Base-by-base conservation (phyloP, 2,797 vertebrate species). In the Kryptopterus vitreolus region DNA sequence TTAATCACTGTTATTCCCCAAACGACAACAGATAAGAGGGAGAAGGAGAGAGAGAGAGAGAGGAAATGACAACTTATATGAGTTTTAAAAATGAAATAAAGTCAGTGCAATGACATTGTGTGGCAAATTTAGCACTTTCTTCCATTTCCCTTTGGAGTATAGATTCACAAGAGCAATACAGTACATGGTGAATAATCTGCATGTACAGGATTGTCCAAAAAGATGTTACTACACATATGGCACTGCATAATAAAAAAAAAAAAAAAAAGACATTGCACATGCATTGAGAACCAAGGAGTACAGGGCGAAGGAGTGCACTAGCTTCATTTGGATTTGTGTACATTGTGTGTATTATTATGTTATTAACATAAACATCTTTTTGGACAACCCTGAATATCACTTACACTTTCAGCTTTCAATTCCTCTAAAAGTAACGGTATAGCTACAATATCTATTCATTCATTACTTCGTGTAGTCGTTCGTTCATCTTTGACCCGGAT, bases 1-100 rank as follows among this genome's bases (percentile, higher is more conserved):
- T 94, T 94, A 94, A 95, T 93, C 93, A 95, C 92, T 91, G 90
- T 92, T 89, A 89, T 92, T 95, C 89, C 91, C 91, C 92, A 91
- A 88, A 91, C 93, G 88, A 89, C 91, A 84, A 90, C 90, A 91
- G 93, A 95, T 94, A 94, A 94, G 80, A 79, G 83, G 35, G 58
- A 83, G 83, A 35, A 53, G 82, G 82, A 87, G 88, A 62, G n/a
- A 82, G 80, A 71, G 77, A 79, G 76, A 15, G 84, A 86, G 86
- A 82, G 82, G 81, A 62, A 83, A 58, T 69, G 71, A 80, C 62
- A 79, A 78, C 33, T 16, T 31, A 12, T 70, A 31, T 18, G 46
- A 50, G 66, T 63, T 3, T 62, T 9, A 38, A 38, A 1, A 16
- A 22, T n/a, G n/a, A n/a, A n/a, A n/a, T n/a, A 12, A 18, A 65